Evolutionary conservation across 2,797 vertebrate genomes (phyloP), one percentile per base, ranked within the genome.

Genomic region (Morelia viridis): DNA sequence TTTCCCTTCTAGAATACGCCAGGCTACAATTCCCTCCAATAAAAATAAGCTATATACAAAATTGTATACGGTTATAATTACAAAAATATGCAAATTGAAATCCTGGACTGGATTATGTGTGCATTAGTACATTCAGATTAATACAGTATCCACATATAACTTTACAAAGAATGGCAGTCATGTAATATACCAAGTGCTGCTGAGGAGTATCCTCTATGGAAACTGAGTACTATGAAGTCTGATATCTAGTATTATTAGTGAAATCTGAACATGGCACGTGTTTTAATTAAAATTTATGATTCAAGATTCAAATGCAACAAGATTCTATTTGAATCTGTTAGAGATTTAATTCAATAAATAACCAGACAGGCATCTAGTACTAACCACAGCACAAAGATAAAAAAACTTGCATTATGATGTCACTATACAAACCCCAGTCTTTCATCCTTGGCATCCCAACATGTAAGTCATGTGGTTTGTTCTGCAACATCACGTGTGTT

Each of bases 11-110:
- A 83, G 62, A 91, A 15, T 94, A 90, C 94, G 84, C 93, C 92
- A 93, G 92, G 22, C 87, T 94, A 41, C 71, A 92, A 87, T 88
- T 41, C 22, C 90, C 94, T 95, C 88, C 88, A 91, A 60, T 90
- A 91, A 96, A 96, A 94, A 62, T 84, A 88, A 86, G 88, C 62
- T 94, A 76, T 24, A 46, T 85, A 92, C 31, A 0, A 46, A 88
- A 35, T 80, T 80, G 24, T 64, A 41, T 26, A 84, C 64, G 19
- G 58, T 35, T 87, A 65, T 92, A 87, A 90, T 92, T 92, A 57
- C 68, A 88, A 60, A 90, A 83, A 87, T 15, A 64, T 87, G 80
- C 80, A 90, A 50, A 87, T 17, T 76, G 57, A 85, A 92, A 86
- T 31, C 28, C 41, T 31, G 50, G 56, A 58, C 71, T 80, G n/a